Evolutionary conservation across 53 echinoderm and acorn worm genomes (phyloP).

Genomic region (Patiria pectinifera): DNA sequence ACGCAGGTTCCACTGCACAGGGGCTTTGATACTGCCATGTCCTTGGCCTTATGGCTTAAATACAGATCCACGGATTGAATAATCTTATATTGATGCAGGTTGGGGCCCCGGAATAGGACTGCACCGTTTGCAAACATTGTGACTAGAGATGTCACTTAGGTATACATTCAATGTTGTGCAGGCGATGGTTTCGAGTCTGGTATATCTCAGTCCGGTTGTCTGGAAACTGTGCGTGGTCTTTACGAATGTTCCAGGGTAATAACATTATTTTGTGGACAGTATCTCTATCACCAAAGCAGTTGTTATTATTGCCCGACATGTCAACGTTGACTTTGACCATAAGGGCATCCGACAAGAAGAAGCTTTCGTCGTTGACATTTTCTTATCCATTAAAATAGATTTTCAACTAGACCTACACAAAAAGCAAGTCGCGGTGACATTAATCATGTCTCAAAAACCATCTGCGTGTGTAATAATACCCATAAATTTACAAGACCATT

Average conservation of each 20-base stretch:
- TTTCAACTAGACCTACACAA: neutral
- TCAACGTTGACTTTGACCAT: neutral
- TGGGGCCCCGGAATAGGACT: conserved; percentile 20
- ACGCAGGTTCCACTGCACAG: neutral
- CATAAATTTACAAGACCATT: neutral
- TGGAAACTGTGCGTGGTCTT: neutral
- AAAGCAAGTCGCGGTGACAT: neutral
- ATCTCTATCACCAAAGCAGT: neutral
- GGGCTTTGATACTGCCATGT: neutral
- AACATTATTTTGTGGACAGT: neutral
- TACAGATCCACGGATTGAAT: conserved; percentile 40
- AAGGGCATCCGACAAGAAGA: neutral
- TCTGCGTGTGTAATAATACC: neutral
- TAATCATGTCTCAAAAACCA: neutral
- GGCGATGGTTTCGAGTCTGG: neutral
- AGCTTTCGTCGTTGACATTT: neutral
- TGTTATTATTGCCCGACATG: neutral
- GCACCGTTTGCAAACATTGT: conserved; percentile 13
- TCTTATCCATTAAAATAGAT: neutral
- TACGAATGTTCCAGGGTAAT: neutral
- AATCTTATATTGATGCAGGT: conserved; percentile 16
- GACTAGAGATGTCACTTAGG: neutral
- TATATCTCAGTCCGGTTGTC: neutral
- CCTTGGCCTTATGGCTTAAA: conserved; percentile 54
- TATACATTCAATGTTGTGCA: neutral